Evolutionary conservation across 2,797 vertebrate genomes (phyloP).

Genomic region (Cheirogaleus major): DNA sequence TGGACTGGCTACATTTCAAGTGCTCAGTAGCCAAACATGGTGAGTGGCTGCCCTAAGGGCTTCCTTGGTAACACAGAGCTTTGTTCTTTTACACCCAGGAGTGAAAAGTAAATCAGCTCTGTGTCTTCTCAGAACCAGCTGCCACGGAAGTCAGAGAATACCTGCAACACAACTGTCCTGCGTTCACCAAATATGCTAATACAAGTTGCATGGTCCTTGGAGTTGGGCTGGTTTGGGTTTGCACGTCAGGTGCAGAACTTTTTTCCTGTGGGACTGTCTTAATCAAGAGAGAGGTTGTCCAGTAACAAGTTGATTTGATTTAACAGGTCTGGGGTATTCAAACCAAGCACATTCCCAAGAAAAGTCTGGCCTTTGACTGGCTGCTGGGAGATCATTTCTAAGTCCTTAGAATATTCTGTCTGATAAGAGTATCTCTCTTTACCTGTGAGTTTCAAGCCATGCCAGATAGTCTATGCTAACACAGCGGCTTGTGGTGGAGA

Average conservation of each 20-base stretch:
- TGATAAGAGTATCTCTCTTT: neutral
- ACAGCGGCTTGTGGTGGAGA: too few relatives aligned
- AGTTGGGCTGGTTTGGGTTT: neutral
- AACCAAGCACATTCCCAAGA: neutral
- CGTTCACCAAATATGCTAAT: too few relatives aligned
- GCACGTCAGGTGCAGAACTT: neutral
- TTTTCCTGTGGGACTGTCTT: too few relatives aligned
- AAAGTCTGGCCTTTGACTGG: neutral
- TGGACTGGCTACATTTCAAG: neutral
- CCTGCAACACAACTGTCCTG: neutral
- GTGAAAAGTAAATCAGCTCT: neutral
- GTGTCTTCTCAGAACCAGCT: neutral
- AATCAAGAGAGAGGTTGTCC: neutral
- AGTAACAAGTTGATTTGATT: neutral
- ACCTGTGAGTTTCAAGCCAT: neutral
- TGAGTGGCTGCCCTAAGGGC: rapidly evolving
- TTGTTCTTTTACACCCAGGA: neutral
- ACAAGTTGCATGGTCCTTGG: neutral
- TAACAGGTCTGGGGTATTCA: neutral
- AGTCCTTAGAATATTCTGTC: neutral
- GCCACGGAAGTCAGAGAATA: neutral
- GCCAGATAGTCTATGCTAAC: too few relatives aligned
- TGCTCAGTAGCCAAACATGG: neutral
- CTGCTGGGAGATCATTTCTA: neutral
- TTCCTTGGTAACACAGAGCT: neutral